Percentiles rank a stretch among this genome's conserved stretches.
phyloP scores from a whole-genome alignment of 2,113 vertebrate species.

The Syngnathus floridae region DNA sequence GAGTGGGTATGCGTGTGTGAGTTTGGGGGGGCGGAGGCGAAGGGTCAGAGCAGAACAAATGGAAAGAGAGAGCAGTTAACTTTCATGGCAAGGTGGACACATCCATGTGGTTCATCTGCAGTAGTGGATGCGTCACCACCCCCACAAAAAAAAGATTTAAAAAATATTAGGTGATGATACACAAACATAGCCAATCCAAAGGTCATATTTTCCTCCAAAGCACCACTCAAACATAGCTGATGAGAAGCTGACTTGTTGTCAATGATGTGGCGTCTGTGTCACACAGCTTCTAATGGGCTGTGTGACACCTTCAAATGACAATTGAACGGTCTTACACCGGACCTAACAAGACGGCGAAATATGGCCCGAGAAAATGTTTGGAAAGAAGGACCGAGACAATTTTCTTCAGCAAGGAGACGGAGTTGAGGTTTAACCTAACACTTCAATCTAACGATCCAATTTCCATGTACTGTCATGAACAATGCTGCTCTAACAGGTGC shows the following conservation, averaged over 20 bases:
- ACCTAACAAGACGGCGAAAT: conserved; percentile 17
- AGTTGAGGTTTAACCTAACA: neutral
- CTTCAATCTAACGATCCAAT: neutral
- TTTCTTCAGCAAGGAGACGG: neutral
- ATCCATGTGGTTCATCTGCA: conserved; percentile 34
- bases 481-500: neutral
- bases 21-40: conserved; percentile 24
- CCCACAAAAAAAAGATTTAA: conserved; percentile 1
- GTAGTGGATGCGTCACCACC: conserved; percentile 30
- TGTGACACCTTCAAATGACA: conserved; percentile 59
- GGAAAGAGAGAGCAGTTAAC: conserved; percentile 55
- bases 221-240: conserved; percentile 9
- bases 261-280: conserved; percentile 23
- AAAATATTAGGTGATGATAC: conserved; percentile 5
- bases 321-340: conserved; percentile 63
- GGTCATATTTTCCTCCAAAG: neutral
- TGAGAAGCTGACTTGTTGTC: neutral
- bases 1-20: conserved; percentile 33
- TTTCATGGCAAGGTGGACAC: conserved; percentile 41
- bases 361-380: neutral
- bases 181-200: neutral
- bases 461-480: neutral
- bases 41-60: conserved; percentile 65
- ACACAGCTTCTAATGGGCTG: conserved; percentile 4
- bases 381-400: neutral